Conservation (phyloP, 2,113 vertebrate genomes). For the Tonatia bakeri region DNA sequence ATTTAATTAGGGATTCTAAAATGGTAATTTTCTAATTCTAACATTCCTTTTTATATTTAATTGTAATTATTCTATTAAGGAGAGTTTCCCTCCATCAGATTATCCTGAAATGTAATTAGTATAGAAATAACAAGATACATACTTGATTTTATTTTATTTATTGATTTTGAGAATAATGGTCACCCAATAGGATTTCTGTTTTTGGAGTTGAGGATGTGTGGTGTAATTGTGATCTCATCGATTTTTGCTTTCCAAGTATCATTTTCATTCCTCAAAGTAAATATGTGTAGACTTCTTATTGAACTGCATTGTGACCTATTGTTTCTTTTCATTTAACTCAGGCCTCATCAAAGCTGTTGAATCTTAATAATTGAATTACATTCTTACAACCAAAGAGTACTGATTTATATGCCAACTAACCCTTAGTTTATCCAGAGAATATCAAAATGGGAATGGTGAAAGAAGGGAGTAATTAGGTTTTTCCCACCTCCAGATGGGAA, state of each 20-base stretch:
- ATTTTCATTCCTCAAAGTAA: background rate
- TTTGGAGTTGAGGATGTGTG: background rate
- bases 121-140: background rate
- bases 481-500: background rate
- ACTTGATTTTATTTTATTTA: background rate
- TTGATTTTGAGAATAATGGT: background rate
- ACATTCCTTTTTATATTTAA: background rate
- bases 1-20: background rate
- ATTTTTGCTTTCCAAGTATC: background rate
- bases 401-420: background rate
- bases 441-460: background rate
- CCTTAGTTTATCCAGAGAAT: background rate
- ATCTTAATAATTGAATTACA: conserved; percentile 5
- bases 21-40: background rate
- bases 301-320: background rate
- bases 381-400: background rate
- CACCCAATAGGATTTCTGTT: background rate
- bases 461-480: background rate
- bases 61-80: background rate
- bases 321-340: conserved; percentile 14
- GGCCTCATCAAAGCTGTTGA: background rate
- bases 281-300: background rate
- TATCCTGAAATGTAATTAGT: background rate
- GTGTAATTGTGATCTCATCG: background rate
- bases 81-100: background rate